Evolutionary conservation across 1,140 invertebrate species (phyloP).

Genomic region (Dermatophagoides farinae): DNA sequence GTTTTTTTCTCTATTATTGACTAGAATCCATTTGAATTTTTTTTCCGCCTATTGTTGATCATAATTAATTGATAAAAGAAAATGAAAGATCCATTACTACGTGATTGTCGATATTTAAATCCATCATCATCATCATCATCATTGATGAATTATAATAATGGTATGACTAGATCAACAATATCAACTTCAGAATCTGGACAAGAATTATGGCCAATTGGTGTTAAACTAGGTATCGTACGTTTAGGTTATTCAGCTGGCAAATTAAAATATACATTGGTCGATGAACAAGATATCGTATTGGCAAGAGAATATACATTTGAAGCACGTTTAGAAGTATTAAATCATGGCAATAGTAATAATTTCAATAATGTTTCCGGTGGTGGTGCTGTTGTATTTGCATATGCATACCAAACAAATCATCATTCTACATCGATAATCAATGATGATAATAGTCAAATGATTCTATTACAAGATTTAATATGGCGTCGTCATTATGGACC

Average conservation of each 20-base stretch:
- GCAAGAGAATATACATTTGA: constrained; percentile 32
- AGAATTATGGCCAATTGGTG: constrained; percentile 19
- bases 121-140: background rate
- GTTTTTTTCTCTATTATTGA: too few species aligned
- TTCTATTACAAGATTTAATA: constrained; percentile 13
- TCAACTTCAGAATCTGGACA: background rate
- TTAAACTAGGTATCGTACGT: constrained; percentile 28
- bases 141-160: background rate
- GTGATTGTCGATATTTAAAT: background rate
- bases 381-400: constrained; percentile 31
- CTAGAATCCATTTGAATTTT: too few species aligned
- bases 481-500: constrained; percentile 33
- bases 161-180: background rate
- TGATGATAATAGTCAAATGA: background rate
- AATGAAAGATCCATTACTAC: constrained; percentile 2
- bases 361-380: constrained; percentile 25
- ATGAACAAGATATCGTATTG: constrained; percentile 31
- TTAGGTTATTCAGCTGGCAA: constrained; percentile 29
- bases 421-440: background rate
- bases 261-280: constrained; percentile 32
- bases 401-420: constrained; percentile 21
- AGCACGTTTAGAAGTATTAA: constrained; percentile 20
- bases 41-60: too few species aligned
- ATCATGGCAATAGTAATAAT: background rate
- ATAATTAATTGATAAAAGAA: too few species aligned